phyloP scores from a whole-genome alignment of 2,888 invertebrate species.

The Eugnorisma glareosa region DNA sequence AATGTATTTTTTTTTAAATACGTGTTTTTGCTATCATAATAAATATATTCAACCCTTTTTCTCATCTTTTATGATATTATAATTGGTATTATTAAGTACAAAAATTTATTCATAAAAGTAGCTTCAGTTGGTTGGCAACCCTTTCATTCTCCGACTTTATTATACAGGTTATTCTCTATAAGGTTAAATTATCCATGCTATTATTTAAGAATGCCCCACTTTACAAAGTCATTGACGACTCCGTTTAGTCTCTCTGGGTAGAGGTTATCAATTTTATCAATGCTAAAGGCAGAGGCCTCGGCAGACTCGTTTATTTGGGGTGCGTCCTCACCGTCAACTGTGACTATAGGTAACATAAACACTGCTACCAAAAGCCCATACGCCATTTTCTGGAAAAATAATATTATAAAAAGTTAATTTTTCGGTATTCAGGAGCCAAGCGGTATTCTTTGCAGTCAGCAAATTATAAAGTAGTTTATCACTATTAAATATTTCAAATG shows the following conservation, averaged over 20 bases:
- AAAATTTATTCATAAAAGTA: background rate
- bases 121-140: background rate
- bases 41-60: background rate
- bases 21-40: background rate
- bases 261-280: constrained; percentile 67
- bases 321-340: constrained; percentile 70
- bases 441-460: background rate
- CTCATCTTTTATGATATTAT: too few relatives aligned
- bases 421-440: background rate
- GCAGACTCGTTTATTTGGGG: constrained; percentile 64
- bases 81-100: too few relatives aligned
- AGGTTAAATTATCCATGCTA: background rate
- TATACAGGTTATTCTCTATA: background rate
- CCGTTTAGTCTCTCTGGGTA: constrained; percentile 76
- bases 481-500: background rate
- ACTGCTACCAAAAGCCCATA: constrained; percentile 13
- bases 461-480: background rate
- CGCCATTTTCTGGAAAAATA: constrained; percentile 20
- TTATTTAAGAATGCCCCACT: constrained; percentile 66
- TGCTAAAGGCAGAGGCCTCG: constrained; percentile 54
- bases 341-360: constrained; percentile 73
- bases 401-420: background rate
- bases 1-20: background rate
- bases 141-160: background rate
- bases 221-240: constrained; percentile 75